Conservation (phyloP, 2,113 vertebrate species). For the Sciurus niger region DNA sequence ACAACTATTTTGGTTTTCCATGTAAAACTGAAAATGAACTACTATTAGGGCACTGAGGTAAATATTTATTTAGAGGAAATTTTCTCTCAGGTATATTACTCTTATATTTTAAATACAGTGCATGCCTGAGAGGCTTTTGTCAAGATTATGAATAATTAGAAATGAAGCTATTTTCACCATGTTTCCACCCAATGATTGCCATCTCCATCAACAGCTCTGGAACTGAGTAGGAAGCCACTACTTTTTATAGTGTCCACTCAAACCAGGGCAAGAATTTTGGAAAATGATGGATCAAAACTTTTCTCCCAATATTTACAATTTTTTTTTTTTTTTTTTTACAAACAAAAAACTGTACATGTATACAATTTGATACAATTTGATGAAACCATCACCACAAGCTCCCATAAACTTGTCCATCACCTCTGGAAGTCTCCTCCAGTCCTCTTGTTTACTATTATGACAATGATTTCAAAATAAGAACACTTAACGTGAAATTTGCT, state of each 20-base stretch:
- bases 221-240: not conserved
- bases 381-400: not conserved
- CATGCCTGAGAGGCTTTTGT: not conserved
- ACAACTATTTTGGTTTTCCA: conserved; percentile 37
- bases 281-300: not conserved
- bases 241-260: not conserved
- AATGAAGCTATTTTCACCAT: not conserved
- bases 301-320: not conserved
- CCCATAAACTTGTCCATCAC: not conserved
- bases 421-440: not conserved
- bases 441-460: not conserved
- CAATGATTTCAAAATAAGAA: not conserved
- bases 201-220: not conserved
- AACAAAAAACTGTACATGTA: not conserved
- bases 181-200: not conserved
- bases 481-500: not conserved
- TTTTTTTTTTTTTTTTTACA: not conserved
- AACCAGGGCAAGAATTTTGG: not conserved
- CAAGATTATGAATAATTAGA: conserved; percentile 28
- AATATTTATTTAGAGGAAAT: not conserved
- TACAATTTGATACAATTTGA: not conserved
- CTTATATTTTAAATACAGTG: not conserved
- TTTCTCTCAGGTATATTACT: not conserved
- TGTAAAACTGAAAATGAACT: conserved; percentile 52
- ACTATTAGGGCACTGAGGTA: not conserved